Base-by-base conservation (phyloP, 2,113 vertebrate genomes). In the Alexandromys fortis region DNA sequence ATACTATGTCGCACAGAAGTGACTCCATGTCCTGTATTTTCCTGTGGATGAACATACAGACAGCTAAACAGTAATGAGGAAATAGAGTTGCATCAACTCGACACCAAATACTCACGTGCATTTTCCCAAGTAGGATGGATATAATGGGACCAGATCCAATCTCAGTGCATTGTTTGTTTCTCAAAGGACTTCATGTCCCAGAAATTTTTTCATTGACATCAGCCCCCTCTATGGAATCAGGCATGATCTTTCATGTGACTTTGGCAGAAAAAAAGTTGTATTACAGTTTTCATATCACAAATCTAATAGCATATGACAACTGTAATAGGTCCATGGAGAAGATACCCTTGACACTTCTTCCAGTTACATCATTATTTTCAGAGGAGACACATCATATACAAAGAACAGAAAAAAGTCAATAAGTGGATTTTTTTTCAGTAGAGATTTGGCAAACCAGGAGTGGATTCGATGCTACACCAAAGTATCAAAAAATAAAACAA, bases 121-220 rank as follows among this genome's bases (percentile, higher is more conserved):
- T 88, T 2, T 83, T 47, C 55, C 45, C 14, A 73, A 19, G 19
- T 83, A 68, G 9, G 6, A 12, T 52, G 9, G 8, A 12, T 52
- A 45, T 21, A 68, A 26, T 72, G 61, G 17, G 26, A 4, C 24
- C 45, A 45, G 21, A 38, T 22, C 8, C 88, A 49, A n/a, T 42
- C 30, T 67, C 35, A 70, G 0, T 87, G 73, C 86, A 13, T 76
- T 12, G 65, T 12, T 38, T 78, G 79, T 14, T 90, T 92, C 35
- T 52, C 11, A 30, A 81, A 68, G 12, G 35, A 30, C 13, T 0
- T 3, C 30, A 63, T 45, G 11, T 52, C 19, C 14, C 52, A 72
- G 30, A 73, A 35, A 77, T 38, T 92, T 81, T 91, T 33, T 93
- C 61, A 11, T 86, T 33, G 96, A 95, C 73, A 76, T 70, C 14